These are phyloP conservation scores for Ginglymostoma cirratum DNA, from an alignment of 2,113 vertebrate genomes.

Conservation along the genomic window DNA sequence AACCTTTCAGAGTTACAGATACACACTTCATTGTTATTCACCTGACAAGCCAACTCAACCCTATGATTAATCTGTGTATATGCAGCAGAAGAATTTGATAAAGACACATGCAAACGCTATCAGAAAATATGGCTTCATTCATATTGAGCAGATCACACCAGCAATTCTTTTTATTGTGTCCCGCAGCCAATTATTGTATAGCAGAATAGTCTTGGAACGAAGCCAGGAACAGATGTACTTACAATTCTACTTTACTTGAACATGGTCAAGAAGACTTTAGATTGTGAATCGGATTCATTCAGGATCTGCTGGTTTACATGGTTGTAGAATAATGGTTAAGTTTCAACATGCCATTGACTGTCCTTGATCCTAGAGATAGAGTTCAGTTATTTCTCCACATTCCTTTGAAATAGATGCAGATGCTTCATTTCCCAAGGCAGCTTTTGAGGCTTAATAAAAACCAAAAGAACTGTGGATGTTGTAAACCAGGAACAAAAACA, in stretches of 20 bases:
- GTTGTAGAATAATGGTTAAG: too few species aligned
- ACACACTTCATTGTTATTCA: background rate
- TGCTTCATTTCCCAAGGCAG: too few species aligned
- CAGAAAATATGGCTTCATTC: background rate
- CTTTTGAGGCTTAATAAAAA: too few species aligned
- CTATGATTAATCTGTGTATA: background rate
- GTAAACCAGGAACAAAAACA: too few species aligned
- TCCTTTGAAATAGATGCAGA: too few species aligned
- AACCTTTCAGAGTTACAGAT: background rate
- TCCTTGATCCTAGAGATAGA: too few species aligned
- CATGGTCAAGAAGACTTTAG: background rate
- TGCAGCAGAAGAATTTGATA: background rate
- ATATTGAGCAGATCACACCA: background rate
- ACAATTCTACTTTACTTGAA: background rate
- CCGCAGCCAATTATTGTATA: background rate
- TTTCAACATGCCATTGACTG: too few species aligned
- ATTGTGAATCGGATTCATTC: background rate
- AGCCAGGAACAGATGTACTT: background rate
- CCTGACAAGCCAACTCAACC: background rate
- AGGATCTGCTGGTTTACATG: background rate
- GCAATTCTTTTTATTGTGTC: background rate
- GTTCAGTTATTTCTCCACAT: too few species aligned
- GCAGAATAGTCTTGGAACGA: background rate
- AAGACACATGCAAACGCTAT: background rate
- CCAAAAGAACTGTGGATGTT: too few species aligned